Evolutionary conservation across 1,140 invertebrate genomes (phyloP).

Genomic region (Hyles vespertilio): DNA sequence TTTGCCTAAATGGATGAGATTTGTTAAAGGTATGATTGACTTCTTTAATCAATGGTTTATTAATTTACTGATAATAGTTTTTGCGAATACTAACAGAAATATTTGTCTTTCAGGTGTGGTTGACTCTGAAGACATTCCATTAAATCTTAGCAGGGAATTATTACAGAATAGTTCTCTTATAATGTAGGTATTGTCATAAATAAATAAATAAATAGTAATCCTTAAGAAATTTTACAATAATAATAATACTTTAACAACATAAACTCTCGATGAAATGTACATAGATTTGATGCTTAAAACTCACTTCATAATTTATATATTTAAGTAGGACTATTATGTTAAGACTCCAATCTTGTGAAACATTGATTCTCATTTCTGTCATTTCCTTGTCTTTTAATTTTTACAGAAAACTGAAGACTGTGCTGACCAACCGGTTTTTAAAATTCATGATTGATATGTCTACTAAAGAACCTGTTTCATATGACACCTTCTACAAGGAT

Average conservation of each 20-base stretch:
- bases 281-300: too few species aligned
- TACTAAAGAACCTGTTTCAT: slow-evolving; percentile 89
- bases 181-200: slow-evolving; percentile 75
- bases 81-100: background rate
- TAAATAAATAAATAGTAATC: too few species aligned
- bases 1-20: slow-evolving; percentile 95
- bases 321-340: too few species aligned
- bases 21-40: slow-evolving; percentile 85
- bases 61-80: too few species aligned
- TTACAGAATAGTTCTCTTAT: slow-evolving; percentile 96
- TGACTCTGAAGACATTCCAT: slow-evolving; percentile 98
- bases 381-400: slow-evolving; percentile 11
- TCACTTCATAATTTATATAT: too few species aligned
- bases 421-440: slow-evolving; percentile 90
- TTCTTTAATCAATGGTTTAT: too few species aligned
- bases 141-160: slow-evolving; percentile 96
- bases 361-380: too few species aligned
- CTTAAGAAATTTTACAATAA: too few species aligned
- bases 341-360: too few species aligned
- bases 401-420: slow-evolving; percentile 88
- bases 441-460: slow-evolving; percentile 92
- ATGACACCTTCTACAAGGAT: slow-evolving; percentile 92
- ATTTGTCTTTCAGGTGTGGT: slow-evolving; percentile 84
- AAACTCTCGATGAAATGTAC: too few species aligned
- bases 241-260: too few species aligned